phyloP scores from a whole-genome alignment of 2,888 invertebrate genomes.

The Amphipoea lucens region DNA sequence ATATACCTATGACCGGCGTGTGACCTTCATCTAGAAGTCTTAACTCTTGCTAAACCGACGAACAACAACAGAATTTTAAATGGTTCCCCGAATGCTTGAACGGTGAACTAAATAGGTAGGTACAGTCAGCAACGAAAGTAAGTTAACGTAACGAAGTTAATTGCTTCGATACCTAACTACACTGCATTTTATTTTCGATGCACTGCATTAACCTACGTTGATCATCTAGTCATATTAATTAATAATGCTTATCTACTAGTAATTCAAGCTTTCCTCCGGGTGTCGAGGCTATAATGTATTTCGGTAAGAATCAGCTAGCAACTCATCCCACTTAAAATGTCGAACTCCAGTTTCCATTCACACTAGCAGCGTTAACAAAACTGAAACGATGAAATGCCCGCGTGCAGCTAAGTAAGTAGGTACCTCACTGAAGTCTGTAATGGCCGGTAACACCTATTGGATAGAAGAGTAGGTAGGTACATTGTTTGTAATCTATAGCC shows the following conservation, averaged over 20 bases:
- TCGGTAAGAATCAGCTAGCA: not conserved
- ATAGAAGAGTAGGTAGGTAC: not conserved
- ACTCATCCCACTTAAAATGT: too few species aligned
- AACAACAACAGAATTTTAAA: not conserved
- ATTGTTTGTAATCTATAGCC: constrained; percentile 1
- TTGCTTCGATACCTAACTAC: not conserved
- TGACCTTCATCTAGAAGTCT: not conserved
- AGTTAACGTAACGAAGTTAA: not conserved
- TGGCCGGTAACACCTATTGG: not conserved
- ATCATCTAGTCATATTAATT: not conserved
- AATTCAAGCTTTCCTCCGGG: not conserved
- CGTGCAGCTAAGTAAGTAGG: too few species aligned
- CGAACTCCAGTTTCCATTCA: not conserved
- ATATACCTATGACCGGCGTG: not conserved
- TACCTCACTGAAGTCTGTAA: not conserved
- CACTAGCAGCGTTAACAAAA: not conserved
- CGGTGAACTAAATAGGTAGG: not conserved
- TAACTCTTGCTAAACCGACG: not conserved
- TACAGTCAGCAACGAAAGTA: not conserved
- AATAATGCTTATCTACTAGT: not conserved
- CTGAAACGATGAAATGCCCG: not conserved
- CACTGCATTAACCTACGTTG: not conserved
- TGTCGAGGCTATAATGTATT: not conserved
- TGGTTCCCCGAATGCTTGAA: not conserved
- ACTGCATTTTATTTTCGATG: not conserved